phyloP scores from a whole-genome alignment of 2,888 invertebrate genomes.

The Caenorhabditis auriculariae region DNA sequence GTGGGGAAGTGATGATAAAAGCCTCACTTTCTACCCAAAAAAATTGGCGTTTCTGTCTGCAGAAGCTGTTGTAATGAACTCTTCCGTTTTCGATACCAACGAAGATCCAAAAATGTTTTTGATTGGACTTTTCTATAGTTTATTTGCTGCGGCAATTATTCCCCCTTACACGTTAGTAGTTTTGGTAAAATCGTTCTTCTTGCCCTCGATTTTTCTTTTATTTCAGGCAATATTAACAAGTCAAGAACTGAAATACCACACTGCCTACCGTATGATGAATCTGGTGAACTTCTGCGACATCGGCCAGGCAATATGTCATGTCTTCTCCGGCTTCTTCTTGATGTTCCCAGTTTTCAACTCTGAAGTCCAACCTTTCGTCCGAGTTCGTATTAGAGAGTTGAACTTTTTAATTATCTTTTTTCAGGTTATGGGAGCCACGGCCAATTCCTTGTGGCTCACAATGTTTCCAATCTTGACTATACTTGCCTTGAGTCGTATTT shows the following conservation, averaged over 20 bases:
- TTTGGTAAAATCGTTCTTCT: background rate
- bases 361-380: slow-evolving; percentile 2
- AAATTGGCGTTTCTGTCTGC: too few species aligned
- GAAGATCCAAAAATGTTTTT: too few species aligned
- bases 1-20: too few species aligned
- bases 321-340: slow-evolving; percentile 8
- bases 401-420: background rate
- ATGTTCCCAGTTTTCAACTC: slow-evolving; percentile 14
- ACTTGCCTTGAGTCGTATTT: slow-evolving; percentile 11
- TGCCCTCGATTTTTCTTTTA: background rate
- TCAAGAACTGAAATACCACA: slow-evolving; percentile 2
- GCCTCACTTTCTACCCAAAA: too few species aligned
- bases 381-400: background rate
- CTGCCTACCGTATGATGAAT: slow-evolving; percentile 19
- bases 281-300: slow-evolving; percentile 14
- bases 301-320: slow-evolving; percentile 15
- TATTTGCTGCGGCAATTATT: too few species aligned
- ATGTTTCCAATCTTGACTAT: slow-evolving; percentile 21
- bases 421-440: slow-evolving; percentile 22
- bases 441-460: slow-evolving; percentile 24
- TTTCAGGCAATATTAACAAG: slow-evolving; percentile 6
- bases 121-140: too few species aligned
- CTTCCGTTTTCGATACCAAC: too few species aligned
- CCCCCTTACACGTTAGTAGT: too few species aligned
- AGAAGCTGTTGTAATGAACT: too few species aligned